Base-by-base conservation (phyloP, 2,113 vertebrate genomes). In the Microtus ochrogaster region DNA sequence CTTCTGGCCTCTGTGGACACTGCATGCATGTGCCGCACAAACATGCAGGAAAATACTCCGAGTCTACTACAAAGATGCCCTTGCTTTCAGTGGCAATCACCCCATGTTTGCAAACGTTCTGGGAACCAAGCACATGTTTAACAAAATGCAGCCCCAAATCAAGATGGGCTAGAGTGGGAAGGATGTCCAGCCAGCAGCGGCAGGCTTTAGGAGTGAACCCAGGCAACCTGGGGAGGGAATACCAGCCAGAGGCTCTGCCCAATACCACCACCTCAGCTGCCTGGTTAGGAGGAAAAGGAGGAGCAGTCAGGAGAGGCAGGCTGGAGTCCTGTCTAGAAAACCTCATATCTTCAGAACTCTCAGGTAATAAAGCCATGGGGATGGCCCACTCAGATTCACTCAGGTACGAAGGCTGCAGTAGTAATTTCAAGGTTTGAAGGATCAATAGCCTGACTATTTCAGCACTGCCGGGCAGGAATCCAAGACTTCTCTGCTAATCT, bases 191-290 rank as follows among this genome's bases (percentile, higher is more conserved):
- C 70, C 3, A 22, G 26, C 68, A 88, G 16, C 4, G 0, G 6
- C 22, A n/a, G 11, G 6, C 17, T 68, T 55, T 9, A 87, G 33
- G 11, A 12, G 12, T 0, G 24, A 30, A 19, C 3, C 36, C 19
- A 47, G 30, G 39, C 30, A 5, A 63, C 21, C 41, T 0, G 4
- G 21, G 0, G 52, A 41, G 11, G 11, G 1, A 39, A 33, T 49
- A 10, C 9, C 0, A 5, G n/a, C 3, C 1, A 81, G 65, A 22
- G 81, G 28, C 1, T 5, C 36, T 16, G 2, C 4, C 5, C 0
- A 5, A 26, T 28, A 41, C n/a, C 28, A 44, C 11, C n/a, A 17
- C 17, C 58, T 36, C 17, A 12, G 22, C 41, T 2, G 11, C 7
- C 39, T 10, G 19, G 4, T 19, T 21, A 8, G 33, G 44, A 44